Evolutionary conservation across 2,113 vertebrate genomes (phyloP).

Genomic region (Gobio gobio): DNA sequence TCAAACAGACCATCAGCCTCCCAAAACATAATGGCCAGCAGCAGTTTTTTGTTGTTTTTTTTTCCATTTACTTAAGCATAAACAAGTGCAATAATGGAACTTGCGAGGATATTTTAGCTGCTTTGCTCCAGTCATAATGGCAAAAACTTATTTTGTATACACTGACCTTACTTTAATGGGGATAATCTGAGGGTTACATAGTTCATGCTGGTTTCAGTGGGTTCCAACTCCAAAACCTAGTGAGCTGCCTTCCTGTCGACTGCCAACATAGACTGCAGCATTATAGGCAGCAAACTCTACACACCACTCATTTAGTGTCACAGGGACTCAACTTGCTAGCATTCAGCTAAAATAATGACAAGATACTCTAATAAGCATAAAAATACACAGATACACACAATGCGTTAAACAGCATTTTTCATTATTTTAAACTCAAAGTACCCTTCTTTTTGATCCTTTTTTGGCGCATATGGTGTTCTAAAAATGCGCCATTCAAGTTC

Average conservation of each 20-base stretch:
- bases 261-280: not conserved
- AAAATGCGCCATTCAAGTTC: too few relatives aligned
- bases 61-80: constrained; percentile 45
- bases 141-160: not conserved
- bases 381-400: too few relatives aligned
- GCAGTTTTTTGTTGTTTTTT: not conserved
- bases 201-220: not conserved
- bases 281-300: not conserved
- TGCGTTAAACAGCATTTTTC: too few relatives aligned
- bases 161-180: not conserved
- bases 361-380: not conserved
- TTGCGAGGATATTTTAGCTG: not conserved
- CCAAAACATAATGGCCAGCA: constrained; percentile 31
- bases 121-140: constrained; percentile 17
- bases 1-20: not conserved
- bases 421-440: too few relatives aligned
- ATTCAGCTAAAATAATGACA: not conserved
- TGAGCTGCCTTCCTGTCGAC: not conserved
- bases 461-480: too few relatives aligned
- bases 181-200: not conserved
- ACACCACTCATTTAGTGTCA: not conserved
- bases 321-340: not conserved
- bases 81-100: not conserved
- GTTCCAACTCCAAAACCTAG: too few relatives aligned
- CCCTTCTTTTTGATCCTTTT: too few relatives aligned